These are phyloP conservation scores for Euwallacea similis DNA, from an alignment of 1,140 invertebrate species.

Conservation along the genomic window DNA sequence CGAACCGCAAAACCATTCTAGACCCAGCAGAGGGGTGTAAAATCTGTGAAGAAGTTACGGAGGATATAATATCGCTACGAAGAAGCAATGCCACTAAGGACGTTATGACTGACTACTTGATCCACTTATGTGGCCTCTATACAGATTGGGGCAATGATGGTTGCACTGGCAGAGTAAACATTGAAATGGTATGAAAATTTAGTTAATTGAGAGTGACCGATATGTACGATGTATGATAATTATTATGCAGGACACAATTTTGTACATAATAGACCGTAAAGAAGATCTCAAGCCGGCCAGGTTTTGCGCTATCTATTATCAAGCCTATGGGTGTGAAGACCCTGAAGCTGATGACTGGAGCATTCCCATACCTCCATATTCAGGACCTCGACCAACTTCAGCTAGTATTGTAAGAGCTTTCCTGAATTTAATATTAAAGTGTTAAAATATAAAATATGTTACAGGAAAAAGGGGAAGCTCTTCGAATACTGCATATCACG, in stretches of 20 bases:
- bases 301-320: conserved; percentile 44
- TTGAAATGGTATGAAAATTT: conserved; percentile 31
- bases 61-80: conserved; percentile 33
- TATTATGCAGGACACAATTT: conserved; percentile 34
- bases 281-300: conserved; percentile 41
- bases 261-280: conserved; percentile 47
- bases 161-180: conserved; percentile 36
- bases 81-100: conserved; percentile 34
- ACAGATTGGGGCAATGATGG: conserved; percentile 14
- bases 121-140: conserved; percentile 30
- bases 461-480: neutral
- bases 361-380: conserved; percentile 39
- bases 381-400: neutral
- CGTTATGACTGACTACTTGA: conserved; percentile 35
- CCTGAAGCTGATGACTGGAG: conserved; percentile 42
- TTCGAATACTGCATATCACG: conserved; percentile 71
- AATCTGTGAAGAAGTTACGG: conserved; percentile 31
- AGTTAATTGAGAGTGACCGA: no score
- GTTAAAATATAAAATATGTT: conserved; percentile 1
- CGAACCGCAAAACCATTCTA: neutral
- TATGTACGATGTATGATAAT: no score
- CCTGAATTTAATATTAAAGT: neutral
- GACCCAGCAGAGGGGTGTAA: conserved; percentile 19
- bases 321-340: conserved; percentile 41
- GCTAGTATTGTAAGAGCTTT: neutral